Base-by-base conservation (phyloP, 2,797 vertebrate species). In the Chloroceryle amazona region DNA sequence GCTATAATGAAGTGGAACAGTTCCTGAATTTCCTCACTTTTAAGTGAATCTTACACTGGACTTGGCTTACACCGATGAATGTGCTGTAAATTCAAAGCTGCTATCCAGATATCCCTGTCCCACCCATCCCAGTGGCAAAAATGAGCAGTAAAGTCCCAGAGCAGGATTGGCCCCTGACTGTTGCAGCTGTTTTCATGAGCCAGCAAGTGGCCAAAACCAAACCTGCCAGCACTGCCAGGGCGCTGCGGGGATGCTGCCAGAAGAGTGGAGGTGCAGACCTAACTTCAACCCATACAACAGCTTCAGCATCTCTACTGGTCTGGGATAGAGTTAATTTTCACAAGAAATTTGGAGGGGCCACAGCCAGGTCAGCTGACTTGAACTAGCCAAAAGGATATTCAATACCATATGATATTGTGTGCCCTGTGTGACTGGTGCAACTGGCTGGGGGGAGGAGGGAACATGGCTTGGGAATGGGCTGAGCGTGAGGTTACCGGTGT, bases 211-310 rank as follows among this genome's bases (percentile, higher is more conserved):
- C 52, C 23, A 4, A n/a, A 18, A 52, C 41, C 37, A 61, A 74
- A 71, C 5, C 15, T 21, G 23, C 9, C 21, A 46, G 46, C 22
- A 5, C 21, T 2, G 4, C 21, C 19, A 14, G 79, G 63, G 35
- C 0, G 0, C 35, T 9, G 13, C 0, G 0, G 44, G 29, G 22
- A 19, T 11, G 68, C 28, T 75, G 39, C 46, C 10, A 1, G 22
- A 26, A 31, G 5, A 51, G 39, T 2, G 3, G 9, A 3, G 14
- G 12, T 28, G 67, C 33, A 13, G 52, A 39, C 42, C 31, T 42
- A 31, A 52, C 0, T 2, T 25, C 37, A 37, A 21, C 15, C 11
- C 1, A 1, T 28, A 10, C 0, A 1, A 21, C 37, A 57, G 12
- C 20, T 31, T 26, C 29, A 18, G 26, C 22, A 21, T 39, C 8